Percentiles rank a stretch among this genome's conserved stretches.
Evolutionary conservation across 64 coral and sea anemone genomes (phyloP).

Genomic region (Catalaphyllia jardinei): DNA sequence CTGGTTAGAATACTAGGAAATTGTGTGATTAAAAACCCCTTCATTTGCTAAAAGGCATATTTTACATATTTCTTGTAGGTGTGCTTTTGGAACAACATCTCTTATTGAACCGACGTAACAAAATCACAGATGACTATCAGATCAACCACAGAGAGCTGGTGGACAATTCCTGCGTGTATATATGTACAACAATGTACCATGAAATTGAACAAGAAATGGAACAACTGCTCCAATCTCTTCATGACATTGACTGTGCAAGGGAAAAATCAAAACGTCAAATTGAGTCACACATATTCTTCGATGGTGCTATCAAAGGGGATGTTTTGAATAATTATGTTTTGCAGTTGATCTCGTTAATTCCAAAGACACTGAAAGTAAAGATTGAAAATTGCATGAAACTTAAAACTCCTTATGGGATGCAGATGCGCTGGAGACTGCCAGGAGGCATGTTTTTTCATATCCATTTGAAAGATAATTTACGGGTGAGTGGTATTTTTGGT

Average conservation of each 20-base stretch:
- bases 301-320: conserved; percentile 86
- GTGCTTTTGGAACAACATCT: conserved; percentile 86
- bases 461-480: conserved; percentile 95
- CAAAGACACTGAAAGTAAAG: conserved; percentile 73
- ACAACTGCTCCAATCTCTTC: conserved; percentile 81
- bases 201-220: conserved; percentile 95
- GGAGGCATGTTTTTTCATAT: conserved; percentile 85
- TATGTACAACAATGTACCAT: conserved; percentile 98
- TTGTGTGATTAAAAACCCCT: too few relatives aligned
- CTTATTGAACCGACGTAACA: conserved; percentile 83
- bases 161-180: conserved; percentile 69
- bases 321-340: conserved; percentile 79
- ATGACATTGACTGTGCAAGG: conserved; percentile 76
- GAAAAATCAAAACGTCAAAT: conserved; percentile 67
- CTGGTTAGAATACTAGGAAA: too few relatives aligned
- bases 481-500: conserved; percentile 30
- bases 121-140: conserved; percentile 88
- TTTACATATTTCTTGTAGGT: conserved; percentile 42
- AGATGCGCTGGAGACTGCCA: conserved; percentile 86
- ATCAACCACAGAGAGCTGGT: conserved; percentile 64
- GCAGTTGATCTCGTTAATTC: conserved; percentile 82
- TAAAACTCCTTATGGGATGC: conserved; percentile 95
- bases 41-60: too few relatives aligned
- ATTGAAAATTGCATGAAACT: conserved; percentile 67
- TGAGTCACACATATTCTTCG: conserved; percentile 96